A percentile compares a stretch with the other conserved stretches of the same genome.
Conservation (phyloP, 2,888 invertebrate genomes). For the Sericinus montela region DNA sequence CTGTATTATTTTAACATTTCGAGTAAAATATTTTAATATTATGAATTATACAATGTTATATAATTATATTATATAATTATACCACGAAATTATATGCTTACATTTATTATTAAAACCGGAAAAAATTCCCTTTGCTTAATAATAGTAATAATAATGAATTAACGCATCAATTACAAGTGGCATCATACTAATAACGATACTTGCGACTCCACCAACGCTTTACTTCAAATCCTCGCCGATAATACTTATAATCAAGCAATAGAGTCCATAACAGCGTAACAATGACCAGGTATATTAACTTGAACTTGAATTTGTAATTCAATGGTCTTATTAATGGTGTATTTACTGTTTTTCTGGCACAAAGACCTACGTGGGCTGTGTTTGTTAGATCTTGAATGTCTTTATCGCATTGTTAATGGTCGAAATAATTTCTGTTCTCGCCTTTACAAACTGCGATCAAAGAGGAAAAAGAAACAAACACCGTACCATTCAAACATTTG, state of each 20-base stretch:
- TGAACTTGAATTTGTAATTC: slow-evolving; percentile 14
- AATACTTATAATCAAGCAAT: background rate
- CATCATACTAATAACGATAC: background rate
- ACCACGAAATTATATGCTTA: too few relatives aligned
- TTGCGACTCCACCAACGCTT: background rate
- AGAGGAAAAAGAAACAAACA: too few relatives aligned
- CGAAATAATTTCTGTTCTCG: too few relatives aligned
- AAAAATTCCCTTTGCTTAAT: too few relatives aligned
- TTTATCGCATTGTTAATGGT: too few relatives aligned
- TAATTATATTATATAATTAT: too few relatives aligned
- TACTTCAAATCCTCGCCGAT: background rate
- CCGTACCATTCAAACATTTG: too few relatives aligned
- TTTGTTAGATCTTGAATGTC: background rate
- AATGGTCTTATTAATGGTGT: slow-evolving; percentile 6
- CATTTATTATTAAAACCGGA: too few relatives aligned
- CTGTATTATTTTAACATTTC: too few relatives aligned
- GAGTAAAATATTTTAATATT: too few relatives aligned
- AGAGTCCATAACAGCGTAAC: background rate
- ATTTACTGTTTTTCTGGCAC: slow-evolving; percentile 10
- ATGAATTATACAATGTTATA: too few relatives aligned
- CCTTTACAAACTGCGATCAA: too few relatives aligned
- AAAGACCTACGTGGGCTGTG: slow-evolving; percentile 1
- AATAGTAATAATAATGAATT: background rate
- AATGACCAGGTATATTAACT: slow-evolving; percentile 1
- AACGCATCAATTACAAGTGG: background rate